Evolutionary conservation across 1,140 invertebrate species (phyloP), one percentile per base, ranked within the genome.

Genomic region (Paralvinella palmiformis): DNA sequence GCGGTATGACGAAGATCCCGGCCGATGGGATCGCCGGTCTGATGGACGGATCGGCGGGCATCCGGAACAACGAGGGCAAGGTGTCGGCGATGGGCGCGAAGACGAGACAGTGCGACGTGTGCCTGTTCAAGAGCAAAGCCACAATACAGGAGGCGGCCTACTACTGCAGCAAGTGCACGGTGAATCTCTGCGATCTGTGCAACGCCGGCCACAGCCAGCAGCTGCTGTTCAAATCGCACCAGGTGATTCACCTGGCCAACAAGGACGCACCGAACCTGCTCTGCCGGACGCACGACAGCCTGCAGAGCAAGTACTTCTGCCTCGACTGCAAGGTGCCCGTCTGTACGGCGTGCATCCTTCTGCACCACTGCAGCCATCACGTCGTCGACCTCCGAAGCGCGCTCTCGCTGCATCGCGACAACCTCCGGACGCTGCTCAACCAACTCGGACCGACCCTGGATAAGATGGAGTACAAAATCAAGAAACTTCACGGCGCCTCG

Each of bases 151-250:
- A 63, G 32, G 53, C 62, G 3, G 53, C 59, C 31, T 64, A 36
- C 56, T 64, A 37, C 56, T 64, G 62, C 53, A 36, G 32, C 20
- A 64, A 64, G 36, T 64, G 62, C 53, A 32, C 24, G 10, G 5
- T 64, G 32, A 64, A 64, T 31, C 24, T 64, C 22, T 64, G 62
- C 37, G 24, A 20, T 17, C n/a, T 15, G 13, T 64, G 62, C 52
- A 59, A 53, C 1, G 5, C 20, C 1, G 22, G 27, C 6, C 62
- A 64, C 56, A 55, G 59, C 33, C 33, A 64, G 55, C 32, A 31
- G 53, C 33, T 6, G 6, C 17, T 64, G 17, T 64, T 64, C 35
- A 3, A 32, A n/a, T 27, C 22, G 20, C 62, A 64, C 36, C n/a
- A 22, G 27, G 20, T 45, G 1, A 27, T 64, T 2, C 53, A 41